phyloP scores from a whole-genome alignment of 2,797 vertebrate species.

The Labeo calbasu region DNA sequence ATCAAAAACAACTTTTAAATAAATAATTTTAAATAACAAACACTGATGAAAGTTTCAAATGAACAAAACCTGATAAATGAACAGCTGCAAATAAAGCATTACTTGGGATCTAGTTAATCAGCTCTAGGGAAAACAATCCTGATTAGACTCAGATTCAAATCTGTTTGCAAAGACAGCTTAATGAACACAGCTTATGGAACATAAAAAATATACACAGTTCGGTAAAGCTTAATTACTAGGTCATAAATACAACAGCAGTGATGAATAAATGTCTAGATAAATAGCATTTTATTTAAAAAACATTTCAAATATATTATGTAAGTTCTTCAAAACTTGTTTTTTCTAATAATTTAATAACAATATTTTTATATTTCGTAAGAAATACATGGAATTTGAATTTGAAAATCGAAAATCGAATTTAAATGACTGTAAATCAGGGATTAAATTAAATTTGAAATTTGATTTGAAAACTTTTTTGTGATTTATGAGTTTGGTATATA shows the following conservation, averaged over 20 bases:
- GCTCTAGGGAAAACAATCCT: not conserved
- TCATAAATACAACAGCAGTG: not conserved
- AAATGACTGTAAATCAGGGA: too few relatives aligned
- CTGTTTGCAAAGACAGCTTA: not conserved
- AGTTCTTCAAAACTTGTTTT: not conserved
- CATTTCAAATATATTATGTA: too few relatives aligned
- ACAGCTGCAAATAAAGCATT: not conserved
- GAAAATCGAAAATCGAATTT: too few relatives aligned
- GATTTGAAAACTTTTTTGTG: too few relatives aligned
- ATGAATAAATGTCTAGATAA: too few relatives aligned
- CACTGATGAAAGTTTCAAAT: not conserved
- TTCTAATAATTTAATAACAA: too few relatives aligned
- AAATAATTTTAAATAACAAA: not conserved
- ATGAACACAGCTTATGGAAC: constrained; percentile 3
- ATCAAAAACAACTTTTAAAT: not conserved
- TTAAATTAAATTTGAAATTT: too few relatives aligned
- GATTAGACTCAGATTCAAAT: not conserved
- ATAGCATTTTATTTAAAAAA: too few relatives aligned
- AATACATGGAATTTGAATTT: too few relatives aligned
- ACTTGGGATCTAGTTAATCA: not conserved
- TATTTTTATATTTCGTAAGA: too few relatives aligned
- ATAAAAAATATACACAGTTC: not conserved
- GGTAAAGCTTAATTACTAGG: not conserved
- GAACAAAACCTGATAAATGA: not conserved
- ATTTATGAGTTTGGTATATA: too few relatives aligned